Percentiles rank a stretch among this genome's conserved stretches.
Conservation (phyloP, 2,113 vertebrate species). For the Pituophis catenifer region DNA sequence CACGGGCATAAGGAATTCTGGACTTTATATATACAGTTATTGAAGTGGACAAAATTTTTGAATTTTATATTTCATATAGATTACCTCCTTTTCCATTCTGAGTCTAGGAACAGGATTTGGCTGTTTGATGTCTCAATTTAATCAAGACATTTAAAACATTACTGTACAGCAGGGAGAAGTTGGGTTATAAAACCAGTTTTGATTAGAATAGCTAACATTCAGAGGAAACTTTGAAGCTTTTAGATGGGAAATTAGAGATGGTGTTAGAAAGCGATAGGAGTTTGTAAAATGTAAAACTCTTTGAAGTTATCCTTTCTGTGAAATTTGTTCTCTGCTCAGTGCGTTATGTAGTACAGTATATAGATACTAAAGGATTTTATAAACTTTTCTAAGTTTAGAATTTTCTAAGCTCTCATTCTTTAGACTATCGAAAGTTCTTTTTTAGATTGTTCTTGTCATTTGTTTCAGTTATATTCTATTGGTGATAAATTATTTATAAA, state of each 20-base stretch:
- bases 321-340: not conserved
- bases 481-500: not conserved
- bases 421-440: fast-evolving
- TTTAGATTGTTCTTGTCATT: not conserved
- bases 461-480: not conserved
- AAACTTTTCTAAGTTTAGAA: slow-evolving; percentile 12
- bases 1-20: not conserved
- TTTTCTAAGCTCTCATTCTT: not conserved
- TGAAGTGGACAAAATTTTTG: not conserved
- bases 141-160: slow-evolving; percentile 3
- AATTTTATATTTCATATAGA: not conserved
- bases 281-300: slow-evolving; percentile 2
- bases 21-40: not conserved
- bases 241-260: slow-evolving; percentile 16
- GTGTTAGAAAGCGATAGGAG: not conserved
- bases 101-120: slow-evolving; percentile 13
- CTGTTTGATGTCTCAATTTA: not conserved
- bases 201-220: slow-evolving; percentile 5
- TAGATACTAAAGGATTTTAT: not conserved
- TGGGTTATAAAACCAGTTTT: not conserved
- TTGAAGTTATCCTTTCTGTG: not conserved
- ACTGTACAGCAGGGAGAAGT: slow-evolving; percentile 2
- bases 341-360: not conserved
- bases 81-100: slow-evolving; percentile 4
- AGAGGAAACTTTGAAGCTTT: slow-evolving; percentile 24